Evolutionary conservation across 2,888 invertebrate species (phyloP), one percentile per base, ranked within the genome.

Genomic region (Coleophora deauratella): DNA sequence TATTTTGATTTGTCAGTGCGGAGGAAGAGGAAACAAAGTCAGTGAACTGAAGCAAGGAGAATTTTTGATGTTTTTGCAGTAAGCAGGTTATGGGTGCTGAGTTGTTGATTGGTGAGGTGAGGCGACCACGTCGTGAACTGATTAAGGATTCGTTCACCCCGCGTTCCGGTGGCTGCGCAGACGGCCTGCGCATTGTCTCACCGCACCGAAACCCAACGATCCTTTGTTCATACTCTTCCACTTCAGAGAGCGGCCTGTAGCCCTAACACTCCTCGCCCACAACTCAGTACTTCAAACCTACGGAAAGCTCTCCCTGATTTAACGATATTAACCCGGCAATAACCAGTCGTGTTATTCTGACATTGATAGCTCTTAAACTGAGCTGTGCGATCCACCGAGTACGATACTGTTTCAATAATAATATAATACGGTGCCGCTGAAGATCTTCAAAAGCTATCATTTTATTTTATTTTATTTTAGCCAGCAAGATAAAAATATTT

Each of bases 211-310:
- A 66, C 58, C 62, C 71, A 80, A 80, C 69, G 72, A 74, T 73
- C 77, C 81, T 82, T 82, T 81, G 81, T 82, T 75, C 60, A 68
- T 71, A 73, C 72, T 73, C 54, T 72, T 74, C 71, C n/a, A n/a
- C n/a, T n/a, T n/a, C n/a, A n/a, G n/a, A 10, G 31, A 2, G 31
- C 9, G 31, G 55, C 66, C 55, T 72, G 74, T 75, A 72, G 66
- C 64, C 60, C 49, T 66, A 66, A 69, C 68, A 72, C 65, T 75
- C 73, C 64, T 71, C 74, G 64, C 71, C 71, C 72, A 76, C 74
- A 65, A 67, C 66, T 60, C 59, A 71, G 67, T 63, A 21, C 21
- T 21, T 21, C 21, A 21, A 21, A 6, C 21, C 21, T 21, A 21
- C 21, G 21, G 48, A 61, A 50, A 63, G 54, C 60, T 61, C 61